Conservation (phyloP, 2,113 vertebrate genomes). For the Cyphomyrus discorhynchus region DNA sequence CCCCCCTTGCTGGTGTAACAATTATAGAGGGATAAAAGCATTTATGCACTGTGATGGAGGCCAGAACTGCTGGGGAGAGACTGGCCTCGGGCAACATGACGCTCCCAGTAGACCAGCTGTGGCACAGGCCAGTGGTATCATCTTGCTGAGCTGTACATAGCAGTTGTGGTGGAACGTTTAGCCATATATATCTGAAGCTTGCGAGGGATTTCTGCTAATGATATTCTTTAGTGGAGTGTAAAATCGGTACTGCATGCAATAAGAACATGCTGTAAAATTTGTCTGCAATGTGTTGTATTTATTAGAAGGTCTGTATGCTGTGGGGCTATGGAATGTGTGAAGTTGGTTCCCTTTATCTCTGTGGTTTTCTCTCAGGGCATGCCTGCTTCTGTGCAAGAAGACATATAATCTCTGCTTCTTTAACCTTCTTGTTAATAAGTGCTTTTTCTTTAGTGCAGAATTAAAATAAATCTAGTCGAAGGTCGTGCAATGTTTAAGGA, state of each 20-base stretch:
- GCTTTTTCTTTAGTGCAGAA: background rate
- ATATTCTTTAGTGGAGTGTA: background rate
- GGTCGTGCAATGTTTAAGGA: background rate
- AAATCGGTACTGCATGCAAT: background rate
- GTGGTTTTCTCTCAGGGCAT: background rate
- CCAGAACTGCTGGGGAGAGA: background rate
- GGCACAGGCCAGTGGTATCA: background rate
- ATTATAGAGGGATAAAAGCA: constrained; percentile 16
- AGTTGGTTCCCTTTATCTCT: background rate
- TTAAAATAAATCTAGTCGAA: background rate
- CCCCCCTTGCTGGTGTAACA: background rate
- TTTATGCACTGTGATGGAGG: background rate
- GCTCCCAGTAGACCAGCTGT: background rate
- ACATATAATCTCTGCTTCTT: background rate
- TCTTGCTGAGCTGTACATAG: background rate
- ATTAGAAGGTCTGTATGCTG: background rate
- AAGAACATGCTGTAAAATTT: background rate
- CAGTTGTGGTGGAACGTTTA: background rate
- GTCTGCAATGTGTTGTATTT: background rate
- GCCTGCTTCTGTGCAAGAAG: background rate
- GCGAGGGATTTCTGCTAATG: background rate
- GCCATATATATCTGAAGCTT: background rate
- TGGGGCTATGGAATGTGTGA: background rate
- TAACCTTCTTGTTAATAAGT: background rate
- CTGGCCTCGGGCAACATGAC: background rate